Evolutionary conservation across 2,113 vertebrate genomes (phyloP).

Genomic region (Paradoxurus hermaphroditus): DNA sequence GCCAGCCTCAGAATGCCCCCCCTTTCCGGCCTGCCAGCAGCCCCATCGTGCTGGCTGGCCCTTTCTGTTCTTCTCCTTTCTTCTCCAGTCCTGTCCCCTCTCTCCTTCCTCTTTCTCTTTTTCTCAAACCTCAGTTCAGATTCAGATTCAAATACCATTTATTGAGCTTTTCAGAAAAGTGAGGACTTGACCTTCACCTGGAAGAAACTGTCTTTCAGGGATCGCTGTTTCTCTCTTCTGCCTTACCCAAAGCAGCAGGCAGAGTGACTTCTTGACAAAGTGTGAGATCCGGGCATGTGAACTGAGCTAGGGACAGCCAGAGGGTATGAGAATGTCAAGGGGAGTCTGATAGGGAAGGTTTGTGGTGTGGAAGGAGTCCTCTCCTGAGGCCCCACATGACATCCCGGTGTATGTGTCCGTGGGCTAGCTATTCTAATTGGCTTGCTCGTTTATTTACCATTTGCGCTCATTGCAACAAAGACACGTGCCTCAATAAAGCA

Average conservation of each 20-base stretch:
- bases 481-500: neutral
- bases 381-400: neutral
- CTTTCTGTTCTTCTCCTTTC: neutral
- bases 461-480: slow-evolving; percentile 7
- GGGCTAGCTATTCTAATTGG: neutral
- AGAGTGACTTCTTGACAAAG: neutral
- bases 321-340: neutral
- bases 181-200: slow-evolving; percentile 28
- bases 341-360: neutral
- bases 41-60: neutral
- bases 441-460: slow-evolving; percentile 37
- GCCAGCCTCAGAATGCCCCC: neutral
- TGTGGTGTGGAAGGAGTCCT: neutral
- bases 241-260: neutral
- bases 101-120: neutral
- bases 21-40: neutral
- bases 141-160: neutral
- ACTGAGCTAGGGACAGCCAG: neutral
- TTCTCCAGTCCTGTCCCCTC: neutral
- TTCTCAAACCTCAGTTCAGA: neutral
- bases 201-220: neutral
- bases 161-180: neutral
- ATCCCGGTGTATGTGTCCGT: neutral
- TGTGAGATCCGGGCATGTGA: neutral
- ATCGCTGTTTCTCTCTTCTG: neutral